Conservation (phyloP, 2,888 invertebrate species). For the Coleophora deauratella region DNA sequence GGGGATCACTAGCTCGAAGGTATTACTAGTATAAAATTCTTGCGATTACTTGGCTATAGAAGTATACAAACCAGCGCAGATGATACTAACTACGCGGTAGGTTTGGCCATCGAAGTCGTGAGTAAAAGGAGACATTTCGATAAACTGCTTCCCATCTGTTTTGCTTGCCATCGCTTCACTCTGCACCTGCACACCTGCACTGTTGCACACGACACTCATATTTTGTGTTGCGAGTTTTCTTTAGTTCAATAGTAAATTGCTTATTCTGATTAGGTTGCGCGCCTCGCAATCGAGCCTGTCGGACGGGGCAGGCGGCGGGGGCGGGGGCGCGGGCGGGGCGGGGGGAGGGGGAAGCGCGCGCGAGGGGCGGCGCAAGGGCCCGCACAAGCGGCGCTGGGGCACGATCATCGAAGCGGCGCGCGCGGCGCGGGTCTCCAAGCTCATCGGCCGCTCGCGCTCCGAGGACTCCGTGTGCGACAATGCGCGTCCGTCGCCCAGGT, state of each 20-base stretch:
- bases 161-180: background rate
- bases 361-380: slow-evolving; percentile 51
- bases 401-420: slow-evolving; percentile 91
- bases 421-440: slow-evolving; percentile 83
- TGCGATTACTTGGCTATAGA: no score
- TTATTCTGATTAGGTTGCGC: slow-evolving; percentile 34
- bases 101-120: no score
- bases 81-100: no score
- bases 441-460: slow-evolving; percentile 84
- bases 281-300: slow-evolving; percentile 57
- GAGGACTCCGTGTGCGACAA: slow-evolving; percentile 86
- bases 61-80: no score
- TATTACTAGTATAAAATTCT: no score
- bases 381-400: slow-evolving; percentile 86
- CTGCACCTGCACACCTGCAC: background rate
- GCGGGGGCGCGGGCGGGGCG: slow-evolving; percentile 27
- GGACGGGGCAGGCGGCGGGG: slow-evolving; percentile 34
- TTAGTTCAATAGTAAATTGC: slow-evolving; percentile 31
- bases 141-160: background rate
- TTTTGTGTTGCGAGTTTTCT: slow-evolving; percentile 64
- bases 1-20: no score
- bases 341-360: slow-evolving; percentile 27
- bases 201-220: background rate
- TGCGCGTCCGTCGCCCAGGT: slow-evolving; percentile 73
- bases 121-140: no score